Conservation (phyloP, 2,113 vertebrate species). For the Macrotis lagotis region DNA sequence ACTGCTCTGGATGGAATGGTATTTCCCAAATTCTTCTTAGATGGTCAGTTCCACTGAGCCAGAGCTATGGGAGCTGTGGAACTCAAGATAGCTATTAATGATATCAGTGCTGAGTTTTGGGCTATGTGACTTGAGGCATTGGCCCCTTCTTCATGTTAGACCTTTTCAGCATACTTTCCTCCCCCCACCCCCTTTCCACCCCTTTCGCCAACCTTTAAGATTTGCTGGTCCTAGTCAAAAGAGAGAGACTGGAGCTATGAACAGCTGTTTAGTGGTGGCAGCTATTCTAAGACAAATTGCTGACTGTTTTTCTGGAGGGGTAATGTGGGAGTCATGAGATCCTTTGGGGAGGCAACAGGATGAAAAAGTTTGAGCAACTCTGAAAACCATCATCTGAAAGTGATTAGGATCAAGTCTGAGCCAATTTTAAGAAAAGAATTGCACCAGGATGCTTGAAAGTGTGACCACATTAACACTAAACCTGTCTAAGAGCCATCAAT, state of each 20-base stretch:
- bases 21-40: slow-evolving; percentile 12
- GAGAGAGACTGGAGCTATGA: neutral
- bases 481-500: slow-evolving; percentile 1
- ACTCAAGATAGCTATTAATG: neutral
- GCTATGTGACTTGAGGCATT: neutral
- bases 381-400: neutral
- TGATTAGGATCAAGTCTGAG: neutral
- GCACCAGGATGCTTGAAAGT: neutral
- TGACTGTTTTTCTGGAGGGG: neutral
- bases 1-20: slow-evolving; percentile 41
- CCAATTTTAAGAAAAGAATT: neutral
- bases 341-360: slow-evolving; percentile 8
- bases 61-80: neutral
- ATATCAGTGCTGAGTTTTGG: neutral
- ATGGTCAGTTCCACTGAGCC: neutral
- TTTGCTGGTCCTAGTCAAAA: slow-evolving; percentile 14
- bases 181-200: neutral
- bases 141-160: neutral
- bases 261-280: neutral
- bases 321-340: slow-evolving; percentile 4
- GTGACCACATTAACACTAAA: neutral
- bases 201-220: neutral
- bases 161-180: neutral
- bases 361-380: slow-evolving; percentile 26
- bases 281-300: slow-evolving; percentile 30